phyloP scores from a whole-genome alignment of 2,113 vertebrate genomes.

The Megalops atlanticus region DNA sequence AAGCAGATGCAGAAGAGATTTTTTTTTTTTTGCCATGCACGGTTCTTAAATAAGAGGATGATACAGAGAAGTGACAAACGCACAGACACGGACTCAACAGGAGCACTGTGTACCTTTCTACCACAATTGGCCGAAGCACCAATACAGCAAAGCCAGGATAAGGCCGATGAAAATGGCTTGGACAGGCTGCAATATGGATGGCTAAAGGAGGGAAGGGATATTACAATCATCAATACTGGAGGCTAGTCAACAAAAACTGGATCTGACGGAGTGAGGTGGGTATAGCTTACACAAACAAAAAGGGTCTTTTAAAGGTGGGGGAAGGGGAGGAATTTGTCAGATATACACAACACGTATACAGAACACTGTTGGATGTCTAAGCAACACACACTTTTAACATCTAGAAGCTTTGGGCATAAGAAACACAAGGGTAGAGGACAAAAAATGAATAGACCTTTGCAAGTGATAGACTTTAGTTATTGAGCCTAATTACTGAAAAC shows the following conservation, averaged over 20 bases:
- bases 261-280: slow-evolving; percentile 39
- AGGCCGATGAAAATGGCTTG: slow-evolving; percentile 99
- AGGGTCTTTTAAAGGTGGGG: background rate
- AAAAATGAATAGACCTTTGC: slow-evolving; percentile 23
- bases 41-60: slow-evolving; percentile 70
- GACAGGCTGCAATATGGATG: slow-evolving; percentile 99
- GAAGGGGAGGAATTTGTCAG: background rate
- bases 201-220: slow-evolving; percentile 93
- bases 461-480: too few species aligned
- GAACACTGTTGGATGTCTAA: slow-evolving; percentile 11
- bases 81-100: slow-evolving; percentile 81
- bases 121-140: slow-evolving; percentile 99
- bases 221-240: slow-evolving; percentile 81
- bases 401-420: slow-evolving; percentile 32
- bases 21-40: slow-evolving; percentile 67
- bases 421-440: slow-evolving; percentile 9
- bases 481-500: background rate
- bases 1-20: slow-evolving; percentile 2
- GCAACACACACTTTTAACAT: slow-evolving; percentile 33
- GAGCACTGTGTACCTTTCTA: slow-evolving; percentile 97
- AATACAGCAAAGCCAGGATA: slow-evolving; percentile 99
- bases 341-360: slow-evolving; percentile 21
- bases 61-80: slow-evolving; percentile 76
- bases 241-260: slow-evolving; percentile 70
- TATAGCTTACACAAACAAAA: slow-evolving; percentile 22